A percentile compares a stretch with the other conserved stretches of the same genome.
Evolutionary conservation across 2,797 vertebrate species (phyloP).

Genomic region (Nannoperca obscura): DNA sequence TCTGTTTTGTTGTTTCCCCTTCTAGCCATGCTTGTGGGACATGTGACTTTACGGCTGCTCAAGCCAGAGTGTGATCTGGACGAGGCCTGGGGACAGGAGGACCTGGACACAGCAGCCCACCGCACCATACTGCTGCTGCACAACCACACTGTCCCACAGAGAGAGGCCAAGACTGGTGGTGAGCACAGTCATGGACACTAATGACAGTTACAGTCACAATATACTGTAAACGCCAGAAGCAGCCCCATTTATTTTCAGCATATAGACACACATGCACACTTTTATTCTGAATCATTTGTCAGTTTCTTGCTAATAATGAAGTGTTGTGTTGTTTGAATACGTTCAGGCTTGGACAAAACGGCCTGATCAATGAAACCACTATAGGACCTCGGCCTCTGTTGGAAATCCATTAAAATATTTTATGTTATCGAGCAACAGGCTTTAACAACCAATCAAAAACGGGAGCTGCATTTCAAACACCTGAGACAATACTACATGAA

Average conservation of each 20-base stretch:
- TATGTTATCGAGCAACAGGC: too few relatives aligned
- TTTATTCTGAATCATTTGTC: background rate
- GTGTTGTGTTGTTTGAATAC: background rate
- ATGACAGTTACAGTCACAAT: background rate
- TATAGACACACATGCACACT: background rate
- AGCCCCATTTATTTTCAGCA: background rate
- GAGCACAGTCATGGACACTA: background rate
- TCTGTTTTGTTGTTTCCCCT: background rate
- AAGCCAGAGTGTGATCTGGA: constrained; percentile 94
- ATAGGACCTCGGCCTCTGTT: too few relatives aligned
- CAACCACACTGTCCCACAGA: constrained; percentile 87
- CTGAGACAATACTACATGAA: too few relatives aligned
- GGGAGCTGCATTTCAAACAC: too few relatives aligned
- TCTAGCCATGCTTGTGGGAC: constrained; percentile 91
- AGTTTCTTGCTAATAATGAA: background rate
- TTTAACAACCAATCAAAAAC: background rate
- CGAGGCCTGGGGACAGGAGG: constrained; percentile 93
- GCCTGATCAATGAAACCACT: background rate
- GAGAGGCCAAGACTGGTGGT: constrained; percentile 85
- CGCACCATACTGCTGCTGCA: constrained; percentile 90
- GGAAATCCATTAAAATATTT: too few relatives aligned
- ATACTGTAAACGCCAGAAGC: background rate
- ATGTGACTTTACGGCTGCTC: constrained; percentile 93
- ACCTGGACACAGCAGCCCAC: constrained; percentile 88
- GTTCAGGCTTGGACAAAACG: too few relatives aligned